Conservation (phyloP, 2,888 invertebrate genomes). For the Clivina fossor region DNA sequence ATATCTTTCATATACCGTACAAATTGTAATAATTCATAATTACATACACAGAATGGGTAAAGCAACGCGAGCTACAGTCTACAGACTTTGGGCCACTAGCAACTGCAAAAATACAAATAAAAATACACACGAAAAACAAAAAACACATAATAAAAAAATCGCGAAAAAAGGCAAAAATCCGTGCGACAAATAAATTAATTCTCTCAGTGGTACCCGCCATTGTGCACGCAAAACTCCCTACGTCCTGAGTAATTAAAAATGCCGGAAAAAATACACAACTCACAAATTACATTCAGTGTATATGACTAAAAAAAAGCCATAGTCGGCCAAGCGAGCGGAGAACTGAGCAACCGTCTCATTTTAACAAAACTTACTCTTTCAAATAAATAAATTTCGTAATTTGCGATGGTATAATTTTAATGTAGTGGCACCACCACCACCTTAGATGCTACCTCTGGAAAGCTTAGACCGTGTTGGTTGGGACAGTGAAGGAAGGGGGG, state of each 20-base stretch:
- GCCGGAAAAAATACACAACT: slow-evolving; percentile 32
- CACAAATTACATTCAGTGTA: slow-evolving; percentile 30
- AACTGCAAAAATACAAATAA: too few species aligned
- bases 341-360: slow-evolving; percentile 10
- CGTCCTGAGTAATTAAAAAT: slow-evolving; percentile 34
- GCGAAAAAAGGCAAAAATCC: slow-evolving; percentile 31
- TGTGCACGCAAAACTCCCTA: slow-evolving; percentile 34
- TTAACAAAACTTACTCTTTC: slow-evolving; percentile 31
- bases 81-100: slow-evolving; percentile 16
- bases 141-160: too few species aligned
- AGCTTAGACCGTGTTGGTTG: not conserved
- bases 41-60: slow-evolving; percentile 25
- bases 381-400: slow-evolving; percentile 34
- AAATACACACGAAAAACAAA: slow-evolving; percentile 23
- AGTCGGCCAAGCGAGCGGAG: slow-evolving; percentile 5
- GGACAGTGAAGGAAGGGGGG: not conserved
- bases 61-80: slow-evolving; percentile 18
- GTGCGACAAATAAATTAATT: slow-evolving; percentile 34
- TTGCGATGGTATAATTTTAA: slow-evolving; percentile 20
- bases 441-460: not conserved
- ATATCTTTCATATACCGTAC: slow-evolving; percentile 26
- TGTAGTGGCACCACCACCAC: not conserved
- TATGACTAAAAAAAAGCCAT: slow-evolving; percentile 10
- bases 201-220: slow-evolving; percentile 32
- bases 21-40: slow-evolving; percentile 33